Percentiles rank a stretch among this genome's conserved stretches.
These are phyloP conservation scores for Lepidurus arcticus DNA, from an alignment of 1,140 invertebrate species.

Conservation along the genomic window DNA sequence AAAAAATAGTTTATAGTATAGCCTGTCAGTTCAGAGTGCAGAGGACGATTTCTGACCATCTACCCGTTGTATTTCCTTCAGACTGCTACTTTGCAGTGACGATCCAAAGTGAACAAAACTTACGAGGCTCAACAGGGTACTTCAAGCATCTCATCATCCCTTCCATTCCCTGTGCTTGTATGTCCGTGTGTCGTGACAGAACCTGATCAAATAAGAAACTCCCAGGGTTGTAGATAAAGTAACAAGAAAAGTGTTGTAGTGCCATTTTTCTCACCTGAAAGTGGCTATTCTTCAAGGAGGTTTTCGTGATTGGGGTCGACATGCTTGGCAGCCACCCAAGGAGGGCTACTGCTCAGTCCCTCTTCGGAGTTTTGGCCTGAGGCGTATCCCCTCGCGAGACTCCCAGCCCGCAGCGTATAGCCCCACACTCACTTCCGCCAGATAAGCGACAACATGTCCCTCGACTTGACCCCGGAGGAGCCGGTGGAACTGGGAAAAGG, in stretches of 20 bases:
- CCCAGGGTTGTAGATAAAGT: background rate
- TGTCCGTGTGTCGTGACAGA: background rate
- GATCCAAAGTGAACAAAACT: too few species aligned
- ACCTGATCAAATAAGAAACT: background rate
- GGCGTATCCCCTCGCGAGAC: background rate
- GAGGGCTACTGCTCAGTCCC: background rate
- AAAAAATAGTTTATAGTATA: too few species aligned
- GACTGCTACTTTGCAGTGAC: too few species aligned
- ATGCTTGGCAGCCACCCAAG: background rate
- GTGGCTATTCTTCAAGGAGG: background rate
- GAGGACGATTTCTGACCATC: too few species aligned
- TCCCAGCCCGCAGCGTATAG: background rate
- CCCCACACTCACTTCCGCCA: background rate
- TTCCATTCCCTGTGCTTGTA: too few species aligned
- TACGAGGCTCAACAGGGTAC: too few species aligned
- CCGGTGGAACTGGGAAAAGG: background rate
- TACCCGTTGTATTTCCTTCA: too few species aligned
- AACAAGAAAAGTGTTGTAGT: background rate
- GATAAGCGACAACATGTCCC: constrained; percentile 17
- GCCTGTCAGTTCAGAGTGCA: too few species aligned
- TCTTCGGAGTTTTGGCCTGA: background rate
- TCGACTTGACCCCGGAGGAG: background rate
- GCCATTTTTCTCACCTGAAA: constrained; percentile 12
- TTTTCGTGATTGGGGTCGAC: constrained; percentile 8
- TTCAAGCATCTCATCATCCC: too few species aligned